These are phyloP conservation scores for Episyrphus balteatus DNA, from an alignment of 1,140 invertebrate species.

Conservation along the genomic window DNA sequence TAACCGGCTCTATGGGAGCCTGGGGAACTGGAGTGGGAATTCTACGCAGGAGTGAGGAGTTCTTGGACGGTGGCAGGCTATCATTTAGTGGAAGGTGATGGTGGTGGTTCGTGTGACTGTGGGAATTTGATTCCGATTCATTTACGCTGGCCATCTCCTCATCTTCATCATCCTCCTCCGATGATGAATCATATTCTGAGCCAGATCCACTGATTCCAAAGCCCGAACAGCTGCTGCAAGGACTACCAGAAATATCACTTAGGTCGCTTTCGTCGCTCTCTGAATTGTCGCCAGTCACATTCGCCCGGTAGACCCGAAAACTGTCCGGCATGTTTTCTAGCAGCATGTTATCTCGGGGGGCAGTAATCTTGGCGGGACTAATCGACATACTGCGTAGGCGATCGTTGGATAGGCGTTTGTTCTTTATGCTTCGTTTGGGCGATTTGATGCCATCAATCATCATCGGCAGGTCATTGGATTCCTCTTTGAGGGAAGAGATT, in stretches of 20 bases:
- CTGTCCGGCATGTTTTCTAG: slow-evolving; percentile 35
- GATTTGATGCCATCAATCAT: slow-evolving; percentile 25
- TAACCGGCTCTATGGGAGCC: slow-evolving; percentile 6
- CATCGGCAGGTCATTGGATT: slow-evolving; percentile 31
- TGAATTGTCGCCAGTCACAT: slow-evolving; percentile 27
- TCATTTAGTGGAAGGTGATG: neutral
- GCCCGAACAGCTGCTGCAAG: slow-evolving; percentile 34
- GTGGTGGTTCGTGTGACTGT: slow-evolving; percentile 3
- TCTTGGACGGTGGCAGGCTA: no score
- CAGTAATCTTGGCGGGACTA: slow-evolving; percentile 15
- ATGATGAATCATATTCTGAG: slow-evolving; percentile 28
- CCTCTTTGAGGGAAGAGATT: slow-evolving; percentile 35
- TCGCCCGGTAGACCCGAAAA: slow-evolving; percentile 33
- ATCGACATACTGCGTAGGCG: slow-evolving; percentile 21
- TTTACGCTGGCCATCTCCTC: slow-evolving; percentile 14
- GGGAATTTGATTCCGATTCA: slow-evolving; percentile 1
- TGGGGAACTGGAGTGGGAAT: slow-evolving; percentile 3
- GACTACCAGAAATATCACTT: slow-evolving; percentile 29
- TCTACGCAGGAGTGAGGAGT: neutral
- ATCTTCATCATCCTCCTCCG: slow-evolving; percentile 25
- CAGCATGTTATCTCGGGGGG: slow-evolving; percentile 1
- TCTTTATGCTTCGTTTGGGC: slow-evolving; percentile 26
- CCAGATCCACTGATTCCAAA: slow-evolving; percentile 30
- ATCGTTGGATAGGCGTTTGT: slow-evolving; percentile 22
- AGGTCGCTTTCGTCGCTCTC: slow-evolving; percentile 29